Evolutionary conservation across 64 coral and sea anemone genomes (phyloP).

Genomic region (Actinia tenebrosa): DNA sequence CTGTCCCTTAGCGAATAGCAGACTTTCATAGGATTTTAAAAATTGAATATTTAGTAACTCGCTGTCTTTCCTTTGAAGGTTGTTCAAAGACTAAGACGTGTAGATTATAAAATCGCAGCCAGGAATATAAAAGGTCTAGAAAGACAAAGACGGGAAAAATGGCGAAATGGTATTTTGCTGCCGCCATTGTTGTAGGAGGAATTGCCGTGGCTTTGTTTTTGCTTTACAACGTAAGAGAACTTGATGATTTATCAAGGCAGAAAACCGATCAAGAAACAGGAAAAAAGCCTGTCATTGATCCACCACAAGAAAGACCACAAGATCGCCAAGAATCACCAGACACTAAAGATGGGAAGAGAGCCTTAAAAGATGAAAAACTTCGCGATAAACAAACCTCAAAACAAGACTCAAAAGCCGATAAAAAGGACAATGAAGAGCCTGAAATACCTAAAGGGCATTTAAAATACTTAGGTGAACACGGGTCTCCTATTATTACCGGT

Average conservation of each 20-base stretch:
- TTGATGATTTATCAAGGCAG: background rate
- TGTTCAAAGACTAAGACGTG: background rate
- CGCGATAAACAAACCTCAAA: background rate
- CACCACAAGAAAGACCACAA: slow-evolving; percentile 1
- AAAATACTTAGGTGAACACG: slow-evolving; percentile 86
- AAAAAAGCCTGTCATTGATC: background rate
- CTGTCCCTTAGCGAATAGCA: slow-evolving; percentile 3
- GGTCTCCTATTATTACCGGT: slow-evolving; percentile 50
- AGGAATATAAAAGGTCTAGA: background rate
- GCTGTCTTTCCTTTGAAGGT: background rate
- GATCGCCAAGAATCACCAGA: background rate
- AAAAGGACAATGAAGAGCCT: background rate
- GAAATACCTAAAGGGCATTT: slow-evolving; percentile 47
- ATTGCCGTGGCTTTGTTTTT: background rate
- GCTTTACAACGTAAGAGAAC: background rate
- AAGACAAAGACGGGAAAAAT: background rate
- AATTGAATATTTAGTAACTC: background rate
- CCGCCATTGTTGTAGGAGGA: background rate
- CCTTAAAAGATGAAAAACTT: background rate
- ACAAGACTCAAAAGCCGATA: slow-evolving; percentile 5
- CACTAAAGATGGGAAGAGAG: background rate
- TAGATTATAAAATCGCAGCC: background rate
- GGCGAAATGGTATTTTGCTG: background rate
- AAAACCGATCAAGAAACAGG: background rate
- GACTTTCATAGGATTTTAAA: background rate